phyloP scores from a whole-genome alignment of 2,113 vertebrate genomes.

The Actenoides lindsayi region DNA sequence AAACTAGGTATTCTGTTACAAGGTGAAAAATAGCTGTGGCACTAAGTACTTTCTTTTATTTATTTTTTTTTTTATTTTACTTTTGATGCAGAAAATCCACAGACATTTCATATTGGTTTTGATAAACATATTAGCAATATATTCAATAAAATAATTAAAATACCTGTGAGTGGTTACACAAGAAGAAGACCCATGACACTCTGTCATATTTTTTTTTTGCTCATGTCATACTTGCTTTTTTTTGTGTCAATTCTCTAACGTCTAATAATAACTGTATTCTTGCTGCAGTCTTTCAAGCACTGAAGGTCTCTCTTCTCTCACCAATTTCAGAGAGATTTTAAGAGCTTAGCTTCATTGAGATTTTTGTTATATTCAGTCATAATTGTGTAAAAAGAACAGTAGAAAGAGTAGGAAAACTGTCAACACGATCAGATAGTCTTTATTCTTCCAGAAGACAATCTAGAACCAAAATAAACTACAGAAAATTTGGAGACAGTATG shows the following conservation, averaged over 20 bases:
- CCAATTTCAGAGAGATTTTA: not conserved
- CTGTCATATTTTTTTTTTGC: not conserved
- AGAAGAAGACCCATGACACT: not conserved
- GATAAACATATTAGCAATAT: not conserved
- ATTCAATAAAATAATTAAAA: not conserved
- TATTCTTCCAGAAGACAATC: not conserved
- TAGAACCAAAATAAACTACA: not conserved
- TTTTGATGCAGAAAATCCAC: not conserved
- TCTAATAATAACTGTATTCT: not conserved
- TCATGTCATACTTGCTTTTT: not conserved
- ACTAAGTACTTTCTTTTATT: not conserved
- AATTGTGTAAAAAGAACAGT: not conserved
- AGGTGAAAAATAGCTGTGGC: not conserved
- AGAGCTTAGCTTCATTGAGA: rapidly evolving
- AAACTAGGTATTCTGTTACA: not conserved
- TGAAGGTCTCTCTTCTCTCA: not conserved
- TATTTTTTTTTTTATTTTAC: not conserved
- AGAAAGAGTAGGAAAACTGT: not conserved
- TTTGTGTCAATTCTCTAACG: not conserved
- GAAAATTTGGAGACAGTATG: not conserved
- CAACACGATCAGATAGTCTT: not conserved
- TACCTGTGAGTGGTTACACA: not conserved
- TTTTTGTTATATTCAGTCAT: not conserved
- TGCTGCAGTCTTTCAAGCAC: not conserved
- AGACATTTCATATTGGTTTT: not conserved